Evolutionary conservation across 2,888 invertebrate genomes (phyloP), one percentile per base, ranked within the genome.

Genomic region (Incurvaria masculella): DNA sequence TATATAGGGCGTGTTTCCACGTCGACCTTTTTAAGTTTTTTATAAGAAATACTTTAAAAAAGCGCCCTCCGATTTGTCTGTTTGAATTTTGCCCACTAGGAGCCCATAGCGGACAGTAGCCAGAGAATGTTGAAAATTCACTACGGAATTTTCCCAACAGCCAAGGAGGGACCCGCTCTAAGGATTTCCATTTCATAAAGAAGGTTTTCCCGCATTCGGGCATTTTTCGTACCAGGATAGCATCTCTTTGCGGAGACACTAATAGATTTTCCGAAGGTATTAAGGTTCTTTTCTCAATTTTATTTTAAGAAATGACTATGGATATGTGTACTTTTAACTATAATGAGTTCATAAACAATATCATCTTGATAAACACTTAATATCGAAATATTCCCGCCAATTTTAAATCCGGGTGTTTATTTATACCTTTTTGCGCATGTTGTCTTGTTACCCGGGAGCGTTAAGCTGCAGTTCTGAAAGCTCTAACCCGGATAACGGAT

Each of bases 181-280:
- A 33, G 33, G 14, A 33, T 39, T 41, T 62, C 60, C 57, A 59
- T 62, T 64, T 65, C 66, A 66, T 71, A 70, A 64, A 67, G 73
- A 61, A 70, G 69, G 66, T 72, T 74, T 79, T 79, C 78, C 74
- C 78, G 73, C 78, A 79, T 70, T 72, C 62, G 72, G 67, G 68
- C 66, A 78, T 78, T 76, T 72, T 73, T 66, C 59, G 51, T 54
- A 79, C 74, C 59, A 72, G 76, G 76, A 51, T 21, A 48, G 42
- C 66, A 78, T 61, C 53, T 59, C 42, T 19, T n/a, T 27, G 5
- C n/a, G 45, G 26, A 47, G 18, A n/a, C n/a, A n/a, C n/a, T n/a
- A n/a, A n/a, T n/a, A n/a, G n/a, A n/a, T n/a, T n/a, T n/a, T n/a
- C n/a, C n/a, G n/a, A n/a, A n/a, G n/a, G n/a, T n/a, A n/a, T n/a